These are phyloP conservation scores for Saccopteryx leptura DNA, from an alignment of 2,113 vertebrate species.

Conservation along the genomic window DNA sequence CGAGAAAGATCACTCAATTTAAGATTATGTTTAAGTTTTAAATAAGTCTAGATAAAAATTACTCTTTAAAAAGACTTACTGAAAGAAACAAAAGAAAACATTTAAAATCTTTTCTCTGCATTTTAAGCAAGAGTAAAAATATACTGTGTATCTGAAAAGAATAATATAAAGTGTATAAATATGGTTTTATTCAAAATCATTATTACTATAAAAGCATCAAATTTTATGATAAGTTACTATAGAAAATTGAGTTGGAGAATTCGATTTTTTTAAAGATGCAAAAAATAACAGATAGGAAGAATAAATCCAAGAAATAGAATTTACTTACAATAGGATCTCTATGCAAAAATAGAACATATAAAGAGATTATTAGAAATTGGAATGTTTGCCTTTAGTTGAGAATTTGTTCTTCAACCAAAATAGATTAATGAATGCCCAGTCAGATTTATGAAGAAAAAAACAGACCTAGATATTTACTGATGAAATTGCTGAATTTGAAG, in stretches of 20 bases:
- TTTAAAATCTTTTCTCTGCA: constrained; percentile 15
- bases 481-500: not conserved
- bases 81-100: constrained; percentile 11
- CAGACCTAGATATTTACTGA: not conserved
- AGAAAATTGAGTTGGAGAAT: constrained; percentile 40
- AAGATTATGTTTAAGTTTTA: not conserved
- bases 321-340: not conserved
- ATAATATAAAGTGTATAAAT: not conserved
- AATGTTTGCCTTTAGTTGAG: not conserved
- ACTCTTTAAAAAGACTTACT: not conserved
- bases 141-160: constrained; percentile 10
- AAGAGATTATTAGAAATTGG: constrained; percentile 7
- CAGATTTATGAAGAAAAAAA: constrained; percentile 43
- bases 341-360: not conserved
- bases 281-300: not conserved
- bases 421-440: not conserved
- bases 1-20: not conserved
- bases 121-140: constrained; percentile 50
- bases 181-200: constrained; percentile 10
- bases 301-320: not conserved
- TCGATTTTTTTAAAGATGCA: constrained; percentile 11
- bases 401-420: not conserved
- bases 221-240: not conserved
- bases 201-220: not conserved
- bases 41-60: not conserved